Evolutionary conservation across 1,140 invertebrate genomes (phyloP).

Genomic region (Brachionus asplanchnoidis): DNA sequence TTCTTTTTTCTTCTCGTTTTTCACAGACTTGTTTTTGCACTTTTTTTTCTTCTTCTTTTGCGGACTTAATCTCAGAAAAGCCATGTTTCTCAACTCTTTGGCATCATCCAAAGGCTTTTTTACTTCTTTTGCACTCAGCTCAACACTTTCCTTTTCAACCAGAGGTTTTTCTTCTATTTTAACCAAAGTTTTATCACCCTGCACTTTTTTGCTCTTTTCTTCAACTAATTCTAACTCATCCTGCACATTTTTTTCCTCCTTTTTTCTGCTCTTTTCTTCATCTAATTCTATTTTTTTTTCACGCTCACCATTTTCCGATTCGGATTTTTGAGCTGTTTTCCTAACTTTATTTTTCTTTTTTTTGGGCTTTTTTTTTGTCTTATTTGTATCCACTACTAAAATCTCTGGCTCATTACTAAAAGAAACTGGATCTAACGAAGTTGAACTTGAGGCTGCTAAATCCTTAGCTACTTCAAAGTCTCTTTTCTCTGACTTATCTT

Average conservation of each 20-base stretch:
- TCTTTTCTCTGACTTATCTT: not conserved
- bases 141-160: not conserved
- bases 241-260: not conserved
- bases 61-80: not conserved
- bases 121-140: not conserved
- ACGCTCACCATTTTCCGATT: not conserved
- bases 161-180: not conserved
- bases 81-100: constrained; percentile 14
- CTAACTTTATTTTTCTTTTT: constrained; percentile 7
- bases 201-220: not conserved
- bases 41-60: constrained; percentile 10
- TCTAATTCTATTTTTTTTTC: not conserved
- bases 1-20: not conserved
- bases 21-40: not conserved
- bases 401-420: not conserved
- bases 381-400: not conserved
- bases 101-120: not conserved
- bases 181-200: not conserved
- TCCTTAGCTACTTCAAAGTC: not conserved
- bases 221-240: too few species aligned
- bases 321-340: not conserved
- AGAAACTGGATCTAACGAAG: not conserved
- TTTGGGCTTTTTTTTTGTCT: not conserved
- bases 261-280: not conserved
- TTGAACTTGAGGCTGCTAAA: not conserved